Percentiles rank a stretch among this genome's conserved stretches.
phyloP scores from a whole-genome alignment of 2,113 vertebrate genomes.

The Echinops telfairi region DNA sequence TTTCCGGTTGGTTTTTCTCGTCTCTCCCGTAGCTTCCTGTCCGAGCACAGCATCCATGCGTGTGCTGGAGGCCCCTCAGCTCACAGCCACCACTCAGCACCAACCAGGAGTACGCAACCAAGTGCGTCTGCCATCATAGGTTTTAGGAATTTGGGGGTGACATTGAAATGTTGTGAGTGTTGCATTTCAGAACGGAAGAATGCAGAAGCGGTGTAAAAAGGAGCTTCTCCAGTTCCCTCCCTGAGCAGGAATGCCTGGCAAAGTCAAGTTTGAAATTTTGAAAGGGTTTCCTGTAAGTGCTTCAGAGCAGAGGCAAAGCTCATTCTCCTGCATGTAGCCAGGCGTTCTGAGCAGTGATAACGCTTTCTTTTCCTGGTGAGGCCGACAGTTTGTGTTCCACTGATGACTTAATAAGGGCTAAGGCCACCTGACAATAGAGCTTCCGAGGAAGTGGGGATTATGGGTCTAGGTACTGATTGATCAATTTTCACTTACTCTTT shows the following conservation, averaged over 20 bases:
- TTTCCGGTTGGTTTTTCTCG: conserved; percentile 64
- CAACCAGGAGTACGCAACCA: not conserved
- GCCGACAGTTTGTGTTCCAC: conserved; percentile 25
- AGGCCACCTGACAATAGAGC: not conserved
- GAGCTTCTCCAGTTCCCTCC: conserved; percentile 81
- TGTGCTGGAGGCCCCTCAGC: not conserved
- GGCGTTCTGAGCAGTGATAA: not conserved
- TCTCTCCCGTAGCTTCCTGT: conserved; percentile 57
- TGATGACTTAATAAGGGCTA: not conserved
- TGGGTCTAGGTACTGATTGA: not conserved
- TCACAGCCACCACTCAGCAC: not conserved
- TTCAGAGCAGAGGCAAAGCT: conserved; percentile 79
- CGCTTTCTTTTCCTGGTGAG: conserved; percentile 8
- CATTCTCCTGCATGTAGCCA: not conserved
- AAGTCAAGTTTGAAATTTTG: conserved; percentile 77
- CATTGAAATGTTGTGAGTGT: conserved; percentile 79
- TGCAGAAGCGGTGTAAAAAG: conserved; percentile 75
- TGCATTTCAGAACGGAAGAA: conserved; percentile 77
- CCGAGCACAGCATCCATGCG: conserved; percentile 49
- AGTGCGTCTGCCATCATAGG: not conserved
- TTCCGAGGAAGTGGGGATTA: not conserved
- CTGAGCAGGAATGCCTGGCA: conserved; percentile 86
- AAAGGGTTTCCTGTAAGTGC: conserved; percentile 78
- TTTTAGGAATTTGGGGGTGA: conserved; percentile 69
- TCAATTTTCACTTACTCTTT: not conserved